Evolutionary conservation across 2,797 vertebrate genomes (phyloP), one percentile per base, ranked within the genome.

Genomic region (Myotis daubentonii): DNA sequence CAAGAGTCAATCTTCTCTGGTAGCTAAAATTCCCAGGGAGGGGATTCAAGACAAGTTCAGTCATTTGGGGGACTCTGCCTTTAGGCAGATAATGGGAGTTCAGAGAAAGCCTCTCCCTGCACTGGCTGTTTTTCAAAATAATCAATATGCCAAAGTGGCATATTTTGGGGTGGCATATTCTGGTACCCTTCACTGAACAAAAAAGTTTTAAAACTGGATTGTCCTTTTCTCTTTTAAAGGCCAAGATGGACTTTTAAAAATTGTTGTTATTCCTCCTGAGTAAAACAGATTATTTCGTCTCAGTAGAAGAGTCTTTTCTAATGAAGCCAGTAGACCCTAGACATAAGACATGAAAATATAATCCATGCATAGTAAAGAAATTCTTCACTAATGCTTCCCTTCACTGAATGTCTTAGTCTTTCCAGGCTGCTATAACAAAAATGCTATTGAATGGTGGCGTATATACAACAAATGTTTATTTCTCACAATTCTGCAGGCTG

Each of bases 271-370:
- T 87, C 47, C n/a, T 89, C 25, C 62, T 85, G 33, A 84, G 16
- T 66, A 91, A 81, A 75, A 5, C 6, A 51, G 28, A 44, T 93
- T n/a, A 85, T 87, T 30, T 84, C 36, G 28, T 93, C 60, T 92
- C 23, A 80, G 22, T 20, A 10, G 5, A 86, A 76, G 17, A 76
- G 4, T 70, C 8, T 30, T n/a, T 87, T 87, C 28, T 47, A 81
- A 17, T 76, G 66, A 53, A 83, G 36, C 15, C 23, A 68, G 38
- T 62, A 83, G 36, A 65, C 3, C 12, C 17, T 88, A 16, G 7
- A 12, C 25, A 90, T 70, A 75, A 80, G 90, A 72, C 33, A 44
- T 74, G n/a, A 74, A 95, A 92, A 74, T 66, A 47, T 30, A 89
- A 95, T 28, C 8, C 38, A 33, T 36, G 36, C 15, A 41, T 60